A percentile compares a stretch with the other conserved stretches of the same genome.
These are phyloP conservation scores for Danio choprae DNA, from an alignment of 2,797 vertebrate genomes.

Conservation along the genomic window DNA sequence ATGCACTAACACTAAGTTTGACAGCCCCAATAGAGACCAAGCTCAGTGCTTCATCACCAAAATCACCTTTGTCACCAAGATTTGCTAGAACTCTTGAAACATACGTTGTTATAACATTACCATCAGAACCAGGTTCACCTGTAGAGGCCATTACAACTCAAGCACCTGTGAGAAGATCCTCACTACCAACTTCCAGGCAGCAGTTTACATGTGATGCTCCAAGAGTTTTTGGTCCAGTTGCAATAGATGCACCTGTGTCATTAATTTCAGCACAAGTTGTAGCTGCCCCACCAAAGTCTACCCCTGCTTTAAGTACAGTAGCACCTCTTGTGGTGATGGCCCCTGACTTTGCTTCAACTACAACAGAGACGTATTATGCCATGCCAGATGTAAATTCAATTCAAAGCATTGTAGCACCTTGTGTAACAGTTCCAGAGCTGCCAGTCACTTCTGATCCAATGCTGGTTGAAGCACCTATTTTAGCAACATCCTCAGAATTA, in stretches of 20 bases:
- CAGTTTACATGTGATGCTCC: conserved; percentile 31
- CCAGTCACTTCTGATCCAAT: conserved; percentile 39
- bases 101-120: conserved; percentile 97
- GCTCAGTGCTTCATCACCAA: conserved; percentile 84
- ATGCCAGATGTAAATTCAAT: neutral
- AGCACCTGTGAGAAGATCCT: conserved; percentile 60
- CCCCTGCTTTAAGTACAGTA: conserved; percentile 20
- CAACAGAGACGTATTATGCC: conserved; percentile 1
- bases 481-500: conserved; percentile 1
- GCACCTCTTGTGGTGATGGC: neutral
- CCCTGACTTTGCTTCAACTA: neutral
- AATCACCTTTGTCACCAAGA: conserved; percentile 93
- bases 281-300: conserved; percentile 36
- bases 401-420: conserved; percentile 3
- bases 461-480: conserved; percentile 40
- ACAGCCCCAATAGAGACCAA: conserved; percentile 86
- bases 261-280: conserved; percentile 29
- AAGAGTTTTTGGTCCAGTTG: conserved; percentile 34
- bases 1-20: conserved; percentile 88
- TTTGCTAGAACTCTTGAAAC: conserved; percentile 90
- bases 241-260: conserved; percentile 30
- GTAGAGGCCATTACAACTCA: conserved; percentile 61
- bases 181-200: conserved; percentile 58
- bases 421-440: conserved; percentile 56
- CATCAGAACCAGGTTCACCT: conserved; percentile 93